Conservation (phyloP, 2,113 vertebrate species). For the Charadrius vociferus region DNA sequence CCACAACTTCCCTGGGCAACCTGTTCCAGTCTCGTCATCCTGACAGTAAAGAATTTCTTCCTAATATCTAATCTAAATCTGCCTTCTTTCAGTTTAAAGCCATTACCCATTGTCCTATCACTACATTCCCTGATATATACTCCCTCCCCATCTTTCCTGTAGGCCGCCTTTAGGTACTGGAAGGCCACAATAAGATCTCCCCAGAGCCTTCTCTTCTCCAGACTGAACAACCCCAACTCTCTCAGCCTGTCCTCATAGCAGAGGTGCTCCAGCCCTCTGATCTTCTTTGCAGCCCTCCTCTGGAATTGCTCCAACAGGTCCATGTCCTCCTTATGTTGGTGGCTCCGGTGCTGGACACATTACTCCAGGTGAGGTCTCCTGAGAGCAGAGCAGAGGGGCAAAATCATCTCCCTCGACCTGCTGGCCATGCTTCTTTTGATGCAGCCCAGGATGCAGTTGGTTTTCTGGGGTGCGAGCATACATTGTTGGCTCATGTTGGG, state of each 20-base stretch:
- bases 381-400: neutral
- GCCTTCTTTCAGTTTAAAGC: neutral
- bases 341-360: neutral
- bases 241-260: neutral
- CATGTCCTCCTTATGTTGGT: neutral
- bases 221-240: neutral
- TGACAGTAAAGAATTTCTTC: neutral
- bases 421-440: neutral
- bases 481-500: neutral
- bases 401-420: neutral
- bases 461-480: neutral
- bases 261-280: neutral
- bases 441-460: neutral
- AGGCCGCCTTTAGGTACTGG: neutral
- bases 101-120: neutral
- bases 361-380: neutral
- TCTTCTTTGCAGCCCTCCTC: neutral
- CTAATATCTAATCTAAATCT: neutral
- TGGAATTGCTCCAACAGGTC: neutral
- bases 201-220: neutral
- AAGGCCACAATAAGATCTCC: neutral
- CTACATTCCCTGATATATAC: neutral
- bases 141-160: neutral
- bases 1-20: neutral
- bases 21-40: neutral